Evolutionary conservation across 2,888 invertebrate genomes (phyloP).

Genomic region (Drosophila putrida): DNA sequence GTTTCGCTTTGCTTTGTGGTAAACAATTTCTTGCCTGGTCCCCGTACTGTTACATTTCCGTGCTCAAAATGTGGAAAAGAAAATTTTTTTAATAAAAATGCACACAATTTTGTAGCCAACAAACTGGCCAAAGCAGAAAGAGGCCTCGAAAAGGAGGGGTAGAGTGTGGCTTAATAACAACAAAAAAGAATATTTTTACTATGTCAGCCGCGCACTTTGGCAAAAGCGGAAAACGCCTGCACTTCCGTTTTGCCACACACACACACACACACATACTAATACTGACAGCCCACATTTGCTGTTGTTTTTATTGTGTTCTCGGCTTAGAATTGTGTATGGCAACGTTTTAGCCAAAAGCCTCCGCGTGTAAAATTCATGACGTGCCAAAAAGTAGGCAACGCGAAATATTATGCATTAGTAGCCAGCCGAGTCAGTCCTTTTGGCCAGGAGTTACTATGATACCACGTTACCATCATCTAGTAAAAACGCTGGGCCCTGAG

Average conservation of each 20-base stretch:
- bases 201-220: slow-evolving; percentile 68
- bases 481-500: slow-evolving; percentile 25
- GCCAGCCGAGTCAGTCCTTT: slow-evolving; percentile 31
- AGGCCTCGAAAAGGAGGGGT: background rate
- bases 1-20: slow-evolving; percentile 40
- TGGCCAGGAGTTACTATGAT: slow-evolving; percentile 21
- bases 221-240: slow-evolving; percentile 77
- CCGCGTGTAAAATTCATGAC: slow-evolving; percentile 73
- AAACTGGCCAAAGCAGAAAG: slow-evolving; percentile 56
- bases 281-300: slow-evolving; percentile 8
- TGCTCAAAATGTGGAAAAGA: slow-evolving; percentile 60
- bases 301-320: slow-evolving; percentile 20
- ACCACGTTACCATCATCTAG: slow-evolving; percentile 21
- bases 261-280: slow-evolving; percentile 45
- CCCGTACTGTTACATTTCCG: slow-evolving; percentile 72
- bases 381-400: slow-evolving; percentile 67
- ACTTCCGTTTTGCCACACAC: slow-evolving; percentile 68
- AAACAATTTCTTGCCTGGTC: slow-evolving; percentile 55
- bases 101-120: slow-evolving; percentile 72
- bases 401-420: slow-evolving; percentile 75
- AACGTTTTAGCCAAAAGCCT: slow-evolving; percentile 35
- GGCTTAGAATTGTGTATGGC: slow-evolving; percentile 20
- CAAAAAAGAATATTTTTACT: slow-evolving; percentile 46
- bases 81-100: slow-evolving; percentile 66
- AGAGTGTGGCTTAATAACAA: slow-evolving; percentile 22